Base-by-base conservation (phyloP, 2,888 invertebrate genomes). In the Stenichneumon culpator region DNA sequence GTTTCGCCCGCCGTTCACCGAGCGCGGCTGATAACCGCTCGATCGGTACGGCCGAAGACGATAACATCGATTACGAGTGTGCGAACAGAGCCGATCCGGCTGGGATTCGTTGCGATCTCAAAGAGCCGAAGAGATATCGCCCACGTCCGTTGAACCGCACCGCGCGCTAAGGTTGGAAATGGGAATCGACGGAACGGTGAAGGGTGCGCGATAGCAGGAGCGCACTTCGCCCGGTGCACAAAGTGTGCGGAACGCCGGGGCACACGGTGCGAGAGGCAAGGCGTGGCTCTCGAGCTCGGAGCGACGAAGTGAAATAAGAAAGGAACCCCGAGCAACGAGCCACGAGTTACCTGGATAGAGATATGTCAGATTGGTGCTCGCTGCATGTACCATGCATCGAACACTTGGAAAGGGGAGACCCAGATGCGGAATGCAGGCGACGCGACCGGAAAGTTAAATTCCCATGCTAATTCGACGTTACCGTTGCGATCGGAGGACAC, bases 371-470 rank as follows among this genome's bases (percentile, higher is more conserved):
- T 79, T 63, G 44, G 36, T 72, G 73, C 74, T 39, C 65, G 60
- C 60, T 65, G 65, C 19, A 54, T 54, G 9, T 19, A 2, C 9
- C 19, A 7, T 19, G 52, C 9, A 19, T 84, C 74, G 84, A 80
- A 78, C 67, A 60, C 73, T 80, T 85, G 74, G 83, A 85, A 86
- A 87, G 81, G 83, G 44, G 9, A 36, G 36, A 36, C 3, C 80
- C 69, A 77, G 52, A 52, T 32, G 44, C 73, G 70, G 80, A 86
- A 82, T 87, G 82, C 68, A 75, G 65, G 85, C 88, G 88, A 90
- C 90, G 91, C 92, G 90, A 89, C 90, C 90, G 91, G 91, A 92
- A 92, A 91, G 91, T 89, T 91, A 89, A 91, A 91, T 93, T 93
- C 92, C 90, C 92, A 92, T 92, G 92, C 84, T 82, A 90, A 86